These are phyloP conservation scores for Microcebus tavaratra DNA, from an alignment of 2,113 vertebrate genomes.

Conservation along the genomic window DNA sequence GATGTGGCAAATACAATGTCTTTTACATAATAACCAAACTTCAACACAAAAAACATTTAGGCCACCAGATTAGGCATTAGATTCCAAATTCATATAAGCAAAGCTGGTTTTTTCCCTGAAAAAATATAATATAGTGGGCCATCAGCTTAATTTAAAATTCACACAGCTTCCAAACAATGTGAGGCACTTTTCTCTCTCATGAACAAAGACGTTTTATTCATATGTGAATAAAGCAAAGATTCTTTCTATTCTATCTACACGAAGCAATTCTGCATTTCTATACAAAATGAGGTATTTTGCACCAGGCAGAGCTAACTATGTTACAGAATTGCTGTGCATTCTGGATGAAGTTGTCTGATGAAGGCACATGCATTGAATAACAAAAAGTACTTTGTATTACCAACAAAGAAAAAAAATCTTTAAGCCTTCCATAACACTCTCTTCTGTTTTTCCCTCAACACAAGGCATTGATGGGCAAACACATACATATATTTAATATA, in stretches of 20 bases:
- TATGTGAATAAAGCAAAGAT: slow-evolving; percentile 73
- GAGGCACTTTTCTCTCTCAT: slow-evolving; percentile 51
- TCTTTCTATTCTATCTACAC: slow-evolving; percentile 66
- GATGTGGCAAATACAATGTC: not conserved
- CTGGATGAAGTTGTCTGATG: slow-evolving; percentile 70
- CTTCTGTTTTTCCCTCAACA: slow-evolving; percentile 7
- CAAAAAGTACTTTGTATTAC: slow-evolving; percentile 81
- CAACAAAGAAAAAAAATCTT: slow-evolving; percentile 34
- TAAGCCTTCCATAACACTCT: slow-evolving; percentile 66
- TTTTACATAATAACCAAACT: slow-evolving; percentile 2
- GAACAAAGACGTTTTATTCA: slow-evolving; percentile 82
- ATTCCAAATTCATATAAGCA: not conserved
- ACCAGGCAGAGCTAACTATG: slow-evolving; percentile 81
- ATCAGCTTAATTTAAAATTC: slow-evolving; percentile 28
- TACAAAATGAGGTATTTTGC: slow-evolving; percentile 77
- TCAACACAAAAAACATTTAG: not conserved
- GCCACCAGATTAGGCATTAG: not conserved
- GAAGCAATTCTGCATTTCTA: slow-evolving; percentile 75
- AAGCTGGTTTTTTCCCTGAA: not conserved
- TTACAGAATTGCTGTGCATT: slow-evolving; percentile 56
- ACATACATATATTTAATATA: not conserved
- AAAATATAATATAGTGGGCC: not conserved
- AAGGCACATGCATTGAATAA: slow-evolving; percentile 63
- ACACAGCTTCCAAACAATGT: slow-evolving; percentile 54
- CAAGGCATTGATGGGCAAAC: not conserved